Evolutionary conservation across 1,140 invertebrate genomes (phyloP).

Genomic region (Ostrea edulis): DNA sequence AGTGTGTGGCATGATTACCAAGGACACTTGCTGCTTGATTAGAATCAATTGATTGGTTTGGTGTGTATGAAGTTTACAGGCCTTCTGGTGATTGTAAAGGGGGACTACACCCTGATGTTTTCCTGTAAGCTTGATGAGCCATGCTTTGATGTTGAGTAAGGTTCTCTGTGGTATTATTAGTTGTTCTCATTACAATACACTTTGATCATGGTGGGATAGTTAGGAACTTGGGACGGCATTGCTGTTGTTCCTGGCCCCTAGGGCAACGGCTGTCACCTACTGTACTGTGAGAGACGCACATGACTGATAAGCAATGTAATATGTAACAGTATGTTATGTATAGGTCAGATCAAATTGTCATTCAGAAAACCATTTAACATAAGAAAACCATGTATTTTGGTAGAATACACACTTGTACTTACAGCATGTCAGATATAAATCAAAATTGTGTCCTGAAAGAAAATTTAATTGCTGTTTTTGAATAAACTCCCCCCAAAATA

Average conservation of each 20-base stretch:
- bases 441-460: neutral
- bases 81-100: neutral
- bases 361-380: no score
- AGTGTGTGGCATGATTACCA: neutral
- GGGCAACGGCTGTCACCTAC: conserved; percentile 5
- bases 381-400: no score
- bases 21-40: conserved; percentile 16
- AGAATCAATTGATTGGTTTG: conserved; percentile 26
- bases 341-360: neutral
- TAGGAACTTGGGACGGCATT: neutral
- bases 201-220: neutral
- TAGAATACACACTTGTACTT: no score
- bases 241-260: neutral
- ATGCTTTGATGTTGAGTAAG: conserved; percentile 10
- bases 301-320: neutral
- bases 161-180: neutral
- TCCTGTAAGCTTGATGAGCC: neutral
- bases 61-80: neutral
- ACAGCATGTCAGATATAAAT: neutral
- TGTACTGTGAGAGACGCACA: neutral
- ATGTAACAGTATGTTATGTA: neutral
- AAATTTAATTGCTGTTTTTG: neutral
- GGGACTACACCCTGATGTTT: conserved; percentile 11
- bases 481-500: neutral
- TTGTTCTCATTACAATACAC: neutral